Percentiles rank a stretch among this genome's conserved stretches.
phyloP scores from a whole-genome alignment of 2,113 vertebrate genomes.

The Recurvirostra avosetta region DNA sequence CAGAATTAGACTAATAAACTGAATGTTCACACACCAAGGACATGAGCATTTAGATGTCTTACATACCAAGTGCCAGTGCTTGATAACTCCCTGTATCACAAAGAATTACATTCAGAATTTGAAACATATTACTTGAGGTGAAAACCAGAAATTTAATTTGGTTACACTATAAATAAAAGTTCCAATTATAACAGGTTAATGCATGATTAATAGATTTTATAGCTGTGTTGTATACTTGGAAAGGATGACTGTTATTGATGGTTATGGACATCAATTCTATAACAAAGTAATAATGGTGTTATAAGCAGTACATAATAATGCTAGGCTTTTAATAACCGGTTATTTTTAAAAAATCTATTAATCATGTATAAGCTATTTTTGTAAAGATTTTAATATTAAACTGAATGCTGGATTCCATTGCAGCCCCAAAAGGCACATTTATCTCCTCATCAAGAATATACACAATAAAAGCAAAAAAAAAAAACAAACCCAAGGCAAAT shows the following conservation, averaged over 20 bases:
- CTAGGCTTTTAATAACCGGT: not conserved
- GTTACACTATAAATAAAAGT: not conserved
- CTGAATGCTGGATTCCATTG: not conserved
- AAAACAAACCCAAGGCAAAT: not conserved
- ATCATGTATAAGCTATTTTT: not conserved
- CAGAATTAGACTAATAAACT: not conserved
- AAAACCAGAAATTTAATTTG: not conserved
- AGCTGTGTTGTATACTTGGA: not conserved
- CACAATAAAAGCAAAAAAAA: not conserved
- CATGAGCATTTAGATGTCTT: not conserved
- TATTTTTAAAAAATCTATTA: not conserved
- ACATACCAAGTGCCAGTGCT: not conserved
- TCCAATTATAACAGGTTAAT: not conserved
- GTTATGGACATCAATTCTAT: not conserved
- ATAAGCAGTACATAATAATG: not conserved
- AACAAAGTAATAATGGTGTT: not conserved
- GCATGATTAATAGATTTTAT: not conserved
- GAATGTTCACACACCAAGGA: not conserved
- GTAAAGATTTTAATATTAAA: not conserved
- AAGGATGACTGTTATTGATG: not conserved
- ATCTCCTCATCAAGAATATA: not conserved
- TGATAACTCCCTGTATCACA: not conserved
- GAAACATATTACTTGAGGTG: not conserved
- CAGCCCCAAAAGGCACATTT: not conserved
- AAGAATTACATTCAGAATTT: not conserved